Evolutionary conservation across 2,888 invertebrate species (phyloP).

Genomic region (Nemotelus pantherinus): DNA sequence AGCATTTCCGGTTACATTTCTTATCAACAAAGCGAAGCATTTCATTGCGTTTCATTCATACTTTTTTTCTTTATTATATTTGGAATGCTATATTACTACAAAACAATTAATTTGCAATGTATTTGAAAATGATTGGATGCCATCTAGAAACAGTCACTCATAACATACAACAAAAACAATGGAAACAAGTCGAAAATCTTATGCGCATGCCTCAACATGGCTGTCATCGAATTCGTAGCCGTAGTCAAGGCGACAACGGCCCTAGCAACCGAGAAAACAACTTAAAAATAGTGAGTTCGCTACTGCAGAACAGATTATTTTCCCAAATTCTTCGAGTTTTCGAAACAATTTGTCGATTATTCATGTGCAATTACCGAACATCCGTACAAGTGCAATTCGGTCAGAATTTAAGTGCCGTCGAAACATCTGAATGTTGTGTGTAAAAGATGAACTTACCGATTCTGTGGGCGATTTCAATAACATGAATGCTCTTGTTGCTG

Average conservation of each 20-base stretch:
- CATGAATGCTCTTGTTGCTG: too few relatives aligned
- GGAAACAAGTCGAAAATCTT: background rate
- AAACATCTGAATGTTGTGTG: background rate
- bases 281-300: slow-evolving; percentile 33
- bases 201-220: slow-evolving; percentile 48
- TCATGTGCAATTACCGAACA: background rate
- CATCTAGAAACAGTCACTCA: too few relatives aligned
- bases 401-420: background rate
- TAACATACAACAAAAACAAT: too few relatives aligned
- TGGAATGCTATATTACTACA: too few relatives aligned
- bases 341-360: slow-evolving; percentile 2
- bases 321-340: slow-evolving; percentile 9
- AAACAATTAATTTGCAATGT: too few relatives aligned
- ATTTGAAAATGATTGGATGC: too few relatives aligned
- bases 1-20: too few relatives aligned
- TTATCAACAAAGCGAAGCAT: too few relatives aligned
- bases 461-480: background rate
- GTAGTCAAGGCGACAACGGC: slow-evolving; percentile 52
- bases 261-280: slow-evolving; percentile 52
- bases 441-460: background rate
- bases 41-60: too few relatives aligned
- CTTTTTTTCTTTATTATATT: too few relatives aligned
- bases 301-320: slow-evolving; percentile 20
- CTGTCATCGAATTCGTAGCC: slow-evolving; percentile 44
- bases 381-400: background rate